Evolutionary conservation across 2,888 invertebrate genomes (phyloP), one percentile per base, ranked within the genome.

Genomic region (Agriopis aurantiaria): DNA sequence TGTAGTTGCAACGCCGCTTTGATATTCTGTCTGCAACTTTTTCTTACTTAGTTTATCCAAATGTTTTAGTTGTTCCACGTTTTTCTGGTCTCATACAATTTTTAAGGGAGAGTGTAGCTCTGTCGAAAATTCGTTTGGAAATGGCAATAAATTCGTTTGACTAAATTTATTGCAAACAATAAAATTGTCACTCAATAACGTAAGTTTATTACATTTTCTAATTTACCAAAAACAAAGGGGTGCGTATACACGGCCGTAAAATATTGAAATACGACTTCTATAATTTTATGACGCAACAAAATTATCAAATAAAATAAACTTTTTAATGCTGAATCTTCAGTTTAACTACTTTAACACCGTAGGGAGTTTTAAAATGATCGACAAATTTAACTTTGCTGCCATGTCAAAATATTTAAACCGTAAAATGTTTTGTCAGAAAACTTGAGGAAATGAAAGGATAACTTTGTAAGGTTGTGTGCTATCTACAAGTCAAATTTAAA

Each of bases 401-500:
- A 0, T 12, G 1, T 60, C 67, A 69, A 2, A 23, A 12, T 48
- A 10, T 48, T 23, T 33, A 40, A 7, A 0, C 0, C 3, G 0
- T 0, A 9, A 41, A 49, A 23, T 45, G 10, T 46, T 2, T 0
- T 6, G 0, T 0, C 10, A 53, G 57, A 52, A 8, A n/a, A 33
- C 65, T 76, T 65, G 49, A 9, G n/a, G 3, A 41, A 62, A 41
- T 62, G 75, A 41, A 78, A 65, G 61, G 0, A 0, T 78, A 77
- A 73, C 55, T 78, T 71, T 65, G 79, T 64, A 64, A 72, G 62
- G 62, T 51, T 48, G n/a, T 77, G 75, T 69, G 68, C 74, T 78
- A 76, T 78, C 76, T 72, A 76, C 69, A 75, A 81, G 74, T 73
- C 76, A 77, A 82, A 85, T 85, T 85, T 82, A 83, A 86, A 85